phyloP scores from a whole-genome alignment of 2,797 vertebrate genomes.

The Aulostomus chinensis region DNA sequence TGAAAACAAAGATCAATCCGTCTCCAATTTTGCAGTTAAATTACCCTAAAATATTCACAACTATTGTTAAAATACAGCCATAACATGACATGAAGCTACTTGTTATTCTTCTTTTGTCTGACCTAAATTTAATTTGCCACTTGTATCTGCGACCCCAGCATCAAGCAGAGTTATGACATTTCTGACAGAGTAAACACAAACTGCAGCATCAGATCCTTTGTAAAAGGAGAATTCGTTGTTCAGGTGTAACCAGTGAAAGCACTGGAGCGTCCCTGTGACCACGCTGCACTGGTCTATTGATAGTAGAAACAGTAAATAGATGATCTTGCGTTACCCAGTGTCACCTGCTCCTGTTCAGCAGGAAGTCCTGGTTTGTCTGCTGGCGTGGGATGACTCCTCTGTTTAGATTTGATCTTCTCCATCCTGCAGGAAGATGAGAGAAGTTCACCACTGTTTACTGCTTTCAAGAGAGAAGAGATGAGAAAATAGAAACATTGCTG shows the following conservation, averaged over 20 bases:
- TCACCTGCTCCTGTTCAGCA: conserved; percentile 29
- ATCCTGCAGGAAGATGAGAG: conserved; percentile 63
- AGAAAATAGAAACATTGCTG: background rate
- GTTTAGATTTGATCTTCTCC: conserved; percentile 82
- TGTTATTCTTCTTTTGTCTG: too few species aligned
- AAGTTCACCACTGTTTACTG: background rate
- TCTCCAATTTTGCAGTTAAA: too few species aligned
- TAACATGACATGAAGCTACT: too few species aligned
- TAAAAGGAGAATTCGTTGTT: too few species aligned
- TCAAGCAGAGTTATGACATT: too few species aligned
- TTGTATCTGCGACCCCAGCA: too few species aligned
- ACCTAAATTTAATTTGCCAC: too few species aligned
- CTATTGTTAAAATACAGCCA: too few species aligned
- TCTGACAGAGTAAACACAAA: too few species aligned
- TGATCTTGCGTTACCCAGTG: conserved; percentile 39
- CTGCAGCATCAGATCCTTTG: too few species aligned
- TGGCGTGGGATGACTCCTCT: conserved; percentile 60
- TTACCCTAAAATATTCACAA: too few species aligned
- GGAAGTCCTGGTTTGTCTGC: conserved; percentile 16
- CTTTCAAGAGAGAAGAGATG: background rate
- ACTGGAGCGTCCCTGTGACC: background rate
- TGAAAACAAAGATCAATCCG: conserved; percentile 28
- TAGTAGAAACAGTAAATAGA: conserved; percentile 7
- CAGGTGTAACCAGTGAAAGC: too few species aligned
- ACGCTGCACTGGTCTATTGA: background rate